phyloP scores from a whole-genome alignment of 37 sponge, comb jelly and placozoan species.

The Diacarnus erythraeanus region DNA sequence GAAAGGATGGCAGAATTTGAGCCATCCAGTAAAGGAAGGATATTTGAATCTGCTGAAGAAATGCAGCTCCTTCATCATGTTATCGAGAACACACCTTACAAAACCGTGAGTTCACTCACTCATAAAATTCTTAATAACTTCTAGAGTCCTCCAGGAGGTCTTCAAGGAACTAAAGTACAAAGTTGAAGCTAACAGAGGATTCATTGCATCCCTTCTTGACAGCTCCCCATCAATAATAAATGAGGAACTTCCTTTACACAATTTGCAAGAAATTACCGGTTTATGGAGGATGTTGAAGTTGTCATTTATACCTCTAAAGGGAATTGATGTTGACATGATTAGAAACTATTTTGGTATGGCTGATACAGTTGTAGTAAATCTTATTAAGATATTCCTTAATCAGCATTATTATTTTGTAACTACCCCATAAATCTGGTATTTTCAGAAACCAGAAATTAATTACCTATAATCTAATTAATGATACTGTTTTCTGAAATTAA shows the following conservation, averaged over 20 bases:
- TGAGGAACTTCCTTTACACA: slow-evolving; percentile 55
- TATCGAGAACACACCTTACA: slow-evolving; percentile 39
- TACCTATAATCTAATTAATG: too few species aligned
- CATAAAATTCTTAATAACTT: neutral
- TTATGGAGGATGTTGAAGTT: slow-evolving; percentile 22
- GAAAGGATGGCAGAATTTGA: slow-evolving; percentile 18
- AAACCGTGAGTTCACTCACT: slow-evolving; percentile 21
- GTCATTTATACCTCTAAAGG: slow-evolving; percentile 35
- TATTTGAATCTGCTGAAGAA: slow-evolving; percentile 64
- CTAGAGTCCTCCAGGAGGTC: slow-evolving; percentile 10
- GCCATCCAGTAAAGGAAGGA: slow-evolving; percentile 6
- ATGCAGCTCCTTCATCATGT: slow-evolving; percentile 23
- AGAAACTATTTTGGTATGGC: slow-evolving; percentile 82
- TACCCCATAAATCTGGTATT: too few species aligned
- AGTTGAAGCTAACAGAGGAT: slow-evolving; percentile 33
- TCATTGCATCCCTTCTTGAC: slow-evolving; percentile 32
- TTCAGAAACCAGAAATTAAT: too few species aligned
- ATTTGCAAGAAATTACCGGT: neutral
- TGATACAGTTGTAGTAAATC: too few species aligned
- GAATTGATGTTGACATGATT: slow-evolving; percentile 29
- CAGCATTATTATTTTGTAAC: too few species aligned
- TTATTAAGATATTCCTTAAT: too few species aligned
- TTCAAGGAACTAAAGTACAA: slow-evolving; percentile 9
- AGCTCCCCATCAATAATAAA: slow-evolving; percentile 31
- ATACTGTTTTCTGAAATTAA: too few species aligned